Conservation (phyloP, 1,140 invertebrate genomes). For the Sycophaga agraensis region DNA sequence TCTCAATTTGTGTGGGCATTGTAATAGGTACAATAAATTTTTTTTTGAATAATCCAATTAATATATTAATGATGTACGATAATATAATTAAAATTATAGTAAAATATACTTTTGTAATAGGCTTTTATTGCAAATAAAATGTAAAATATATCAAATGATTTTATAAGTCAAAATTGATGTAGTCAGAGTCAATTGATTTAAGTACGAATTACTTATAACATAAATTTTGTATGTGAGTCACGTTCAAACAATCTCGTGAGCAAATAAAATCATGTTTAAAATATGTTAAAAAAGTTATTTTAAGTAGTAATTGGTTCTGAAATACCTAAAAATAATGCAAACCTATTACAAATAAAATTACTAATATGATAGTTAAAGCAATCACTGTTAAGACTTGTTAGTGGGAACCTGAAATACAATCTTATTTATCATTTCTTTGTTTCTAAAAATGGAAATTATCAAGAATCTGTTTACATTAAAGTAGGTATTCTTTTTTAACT, state of each 20-base stretch:
- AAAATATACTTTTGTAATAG: conserved; percentile 20
- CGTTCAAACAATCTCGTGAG: neutral
- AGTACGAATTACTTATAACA: neutral
- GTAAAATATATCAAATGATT: conserved; percentile 16
- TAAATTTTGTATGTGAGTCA: neutral
- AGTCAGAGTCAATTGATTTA: conserved; percentile 8
- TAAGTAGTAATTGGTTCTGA: too few species aligned
- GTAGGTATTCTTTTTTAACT: too few species aligned
- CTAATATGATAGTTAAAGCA: too few species aligned
- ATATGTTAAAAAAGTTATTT: too few species aligned
- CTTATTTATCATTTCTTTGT: too few species aligned
- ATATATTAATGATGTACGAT: neutral
- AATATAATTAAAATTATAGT: neutral
- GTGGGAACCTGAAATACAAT: too few species aligned
- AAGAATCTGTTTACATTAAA: too few species aligned
- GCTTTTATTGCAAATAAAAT: conserved; percentile 12
- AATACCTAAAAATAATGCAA: too few species aligned
- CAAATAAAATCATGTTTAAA: neutral
- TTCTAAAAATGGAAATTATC: too few species aligned
- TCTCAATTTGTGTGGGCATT: conserved; percentile 4
- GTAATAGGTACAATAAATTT: conserved; percentile 5
- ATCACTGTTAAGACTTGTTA: too few species aligned
- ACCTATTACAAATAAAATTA: too few species aligned
- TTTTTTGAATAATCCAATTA: conserved; percentile 4
- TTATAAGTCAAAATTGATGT: conserved; percentile 1